Conservation (phyloP, 2,888 invertebrate species). For the Drosophila imparisetae region DNA sequence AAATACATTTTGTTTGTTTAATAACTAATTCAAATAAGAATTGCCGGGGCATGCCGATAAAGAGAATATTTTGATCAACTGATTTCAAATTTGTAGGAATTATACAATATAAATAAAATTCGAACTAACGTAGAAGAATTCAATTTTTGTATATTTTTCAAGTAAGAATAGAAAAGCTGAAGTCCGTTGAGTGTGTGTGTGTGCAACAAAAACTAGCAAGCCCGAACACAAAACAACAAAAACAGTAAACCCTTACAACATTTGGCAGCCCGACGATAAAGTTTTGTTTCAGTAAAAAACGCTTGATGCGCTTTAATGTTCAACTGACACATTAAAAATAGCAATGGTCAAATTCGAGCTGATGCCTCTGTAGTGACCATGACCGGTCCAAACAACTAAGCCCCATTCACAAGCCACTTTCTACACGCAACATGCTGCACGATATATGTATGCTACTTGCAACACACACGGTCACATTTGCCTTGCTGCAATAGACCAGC, state of each 20-base stretch:
- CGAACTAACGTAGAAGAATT: background rate
- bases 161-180: background rate
- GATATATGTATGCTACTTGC: slow-evolving; percentile 3
- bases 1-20: background rate
- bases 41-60: background rate
- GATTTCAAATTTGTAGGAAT: background rate
- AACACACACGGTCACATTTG: slow-evolving; percentile 1
- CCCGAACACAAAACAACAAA: background rate
- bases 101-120: background rate
- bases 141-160: background rate
- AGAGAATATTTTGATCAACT: background rate
- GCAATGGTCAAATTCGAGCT: background rate
- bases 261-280: background rate
- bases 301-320: slow-evolving; percentile 5
- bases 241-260: background rate
- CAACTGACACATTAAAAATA: slow-evolving; percentile 10
- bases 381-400: background rate
- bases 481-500: slow-evolving; percentile 6
- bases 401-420: slow-evolving; percentile 1
- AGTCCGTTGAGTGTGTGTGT: background rate
- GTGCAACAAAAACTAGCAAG: background rate
- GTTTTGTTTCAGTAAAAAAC: background rate
- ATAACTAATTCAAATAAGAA: background rate
- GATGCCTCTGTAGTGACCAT: background rate
- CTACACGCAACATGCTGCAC: background rate